phyloP scores from a whole-genome alignment of 2,113 vertebrate species.

The Rhagologus leucostigma region DNA sequence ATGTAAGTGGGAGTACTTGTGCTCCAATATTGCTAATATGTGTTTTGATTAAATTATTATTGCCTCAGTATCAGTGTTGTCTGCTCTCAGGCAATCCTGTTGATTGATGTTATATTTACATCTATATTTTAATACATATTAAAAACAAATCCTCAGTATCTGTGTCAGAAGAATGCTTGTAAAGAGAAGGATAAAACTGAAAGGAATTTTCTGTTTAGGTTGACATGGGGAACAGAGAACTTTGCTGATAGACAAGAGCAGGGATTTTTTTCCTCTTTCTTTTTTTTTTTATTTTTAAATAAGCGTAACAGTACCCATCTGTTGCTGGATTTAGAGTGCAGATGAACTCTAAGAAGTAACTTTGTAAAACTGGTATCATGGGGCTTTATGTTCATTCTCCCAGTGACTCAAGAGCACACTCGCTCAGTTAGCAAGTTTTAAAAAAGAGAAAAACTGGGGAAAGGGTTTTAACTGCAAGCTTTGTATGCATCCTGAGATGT shows the following conservation, averaged over 20 bases:
- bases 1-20: not conserved
- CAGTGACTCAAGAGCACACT: not conserved
- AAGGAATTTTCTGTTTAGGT: not conserved
- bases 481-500: not conserved
- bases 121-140: not conserved
- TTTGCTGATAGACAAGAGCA: not conserved
- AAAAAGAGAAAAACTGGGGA: not conserved
- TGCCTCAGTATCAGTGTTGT: accelerated
- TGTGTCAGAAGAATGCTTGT: not conserved
- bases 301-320: conserved; percentile 26
- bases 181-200: not conserved
- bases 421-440: not conserved
- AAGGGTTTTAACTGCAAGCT: not conserved
- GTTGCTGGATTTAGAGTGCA: conserved; percentile 19
- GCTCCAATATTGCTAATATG: not conserved
- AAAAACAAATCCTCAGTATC: not conserved
- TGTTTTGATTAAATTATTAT: not conserved
- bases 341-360: not conserved
- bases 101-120: not conserved
- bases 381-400: not conserved
- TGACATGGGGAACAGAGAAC: not conserved
- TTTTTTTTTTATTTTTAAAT: not conserved
- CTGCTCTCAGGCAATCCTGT: not conserved
- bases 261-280: not conserved
- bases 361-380: not conserved